Percentiles rank a stretch among this genome's conserved stretches.
These are phyloP conservation scores for Acanthococcus lagerstroemiae DNA, from an alignment of 2,888 invertebrate genomes.

Conservation along the genomic window DNA sequence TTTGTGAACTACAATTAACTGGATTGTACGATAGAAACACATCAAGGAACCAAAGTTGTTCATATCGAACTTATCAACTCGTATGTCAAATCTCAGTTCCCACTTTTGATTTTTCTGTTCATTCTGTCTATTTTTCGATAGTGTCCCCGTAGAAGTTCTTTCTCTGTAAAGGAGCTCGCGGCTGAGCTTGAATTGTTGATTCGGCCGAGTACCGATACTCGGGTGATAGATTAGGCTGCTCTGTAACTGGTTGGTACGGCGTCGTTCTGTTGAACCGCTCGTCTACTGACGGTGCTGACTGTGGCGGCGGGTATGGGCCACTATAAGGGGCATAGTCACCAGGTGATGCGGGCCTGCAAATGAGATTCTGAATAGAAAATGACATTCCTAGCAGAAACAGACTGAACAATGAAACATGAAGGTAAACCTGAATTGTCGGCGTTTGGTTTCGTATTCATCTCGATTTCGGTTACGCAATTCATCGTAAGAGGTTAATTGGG, in stretches of 20 bases:
- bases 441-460: conserved; percentile 48
- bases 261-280: too few species aligned
- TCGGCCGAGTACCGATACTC: neutral
- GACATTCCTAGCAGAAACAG: too few species aligned
- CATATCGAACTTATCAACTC: too few species aligned
- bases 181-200: neutral
- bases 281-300: neutral
- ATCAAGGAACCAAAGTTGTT: too few species aligned
- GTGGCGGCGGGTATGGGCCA: neutral
- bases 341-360: too few species aligned
- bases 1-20: too few species aligned
- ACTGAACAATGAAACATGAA: too few species aligned
- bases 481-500: conserved; percentile 49
- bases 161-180: conserved; percentile 1
- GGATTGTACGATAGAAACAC: too few species aligned
- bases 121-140: conserved; percentile 16
- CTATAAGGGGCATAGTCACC: conserved; percentile 8
- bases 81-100: neutral
- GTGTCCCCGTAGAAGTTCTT: conserved; percentile 22
- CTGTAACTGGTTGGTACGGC: too few species aligned
- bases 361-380: too few species aligned
- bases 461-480: conserved; percentile 61
- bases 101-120: neutral
- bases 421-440: conserved; percentile 39
- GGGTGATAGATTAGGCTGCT: neutral